Base-by-base conservation (phyloP, 1,140 invertebrate genomes). In the Pollicipes pollicipes region DNA sequence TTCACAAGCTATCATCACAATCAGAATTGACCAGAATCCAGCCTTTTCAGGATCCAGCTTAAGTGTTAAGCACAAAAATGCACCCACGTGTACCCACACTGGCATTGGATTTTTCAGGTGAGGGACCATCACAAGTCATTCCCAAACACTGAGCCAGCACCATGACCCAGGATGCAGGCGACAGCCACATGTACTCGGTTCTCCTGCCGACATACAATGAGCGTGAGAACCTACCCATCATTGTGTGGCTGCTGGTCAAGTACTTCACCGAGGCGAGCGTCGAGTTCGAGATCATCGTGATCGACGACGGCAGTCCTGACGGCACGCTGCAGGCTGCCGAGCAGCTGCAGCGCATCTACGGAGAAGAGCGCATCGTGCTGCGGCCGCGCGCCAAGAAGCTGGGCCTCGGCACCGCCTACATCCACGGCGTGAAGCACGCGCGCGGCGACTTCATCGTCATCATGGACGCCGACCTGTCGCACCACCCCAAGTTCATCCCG, bases 251-350 rank as follows among this genome's bases (percentile, higher is more conserved):
- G n/a, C 88, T 99, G 75, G 83, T 90, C 26, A 95, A 97, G 83
- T 91, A 94, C 81, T 86, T 98, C 83, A 85, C 87, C 68, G 83
- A 88, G 77, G 87, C 86, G 89, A 93, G 83, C 80, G 78, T 76
- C 24, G 82, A 90, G 72, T 98, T 88, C 82, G 96, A 99, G 84
- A 88, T 99, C 28, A 98, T 99, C 76, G 83, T 99, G 58, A 97
- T 99, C 77, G 97, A 99, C 81, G 97, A 99, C 85, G 93, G 91
- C 70, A 98, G 95, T 79, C 97, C 97, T 35, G 97, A 99, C 84
- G 96, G 96, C 29, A 99, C 97, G 8, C 80, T 90, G 71, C 90
- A 98, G 71, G 90, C 94, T 37, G 97, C 95, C 0, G 88, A 93
- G 80, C 86, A 96, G 76, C 80, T 99, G 27, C 90, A 98, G 80